phyloP scores from a whole-genome alignment of 1,140 invertebrate genomes.

The Brachionus koreanus region DNA sequence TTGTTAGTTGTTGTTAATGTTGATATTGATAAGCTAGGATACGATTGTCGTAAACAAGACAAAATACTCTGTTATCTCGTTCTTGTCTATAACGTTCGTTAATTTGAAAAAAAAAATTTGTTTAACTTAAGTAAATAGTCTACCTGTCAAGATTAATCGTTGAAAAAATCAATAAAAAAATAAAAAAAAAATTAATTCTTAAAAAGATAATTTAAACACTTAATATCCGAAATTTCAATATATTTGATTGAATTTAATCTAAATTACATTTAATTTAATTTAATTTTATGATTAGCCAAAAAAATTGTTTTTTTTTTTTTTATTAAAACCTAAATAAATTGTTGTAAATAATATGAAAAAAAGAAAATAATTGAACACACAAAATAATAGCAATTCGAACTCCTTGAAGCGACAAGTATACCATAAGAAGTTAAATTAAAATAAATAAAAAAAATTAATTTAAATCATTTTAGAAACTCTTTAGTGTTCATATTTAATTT shows the following conservation, averaged over 20 bases:
- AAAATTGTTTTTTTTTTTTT: not conserved
- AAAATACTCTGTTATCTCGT: conserved; percentile 8
- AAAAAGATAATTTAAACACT: conserved; percentile 39
- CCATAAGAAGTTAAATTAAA: conserved; percentile 38
- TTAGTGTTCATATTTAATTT: not conserved
- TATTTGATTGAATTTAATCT: conserved; percentile 1
- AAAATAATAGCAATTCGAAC: conserved; percentile 24
- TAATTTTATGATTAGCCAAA: conserved; percentile 17
- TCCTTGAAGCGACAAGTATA: conserved; percentile 39
- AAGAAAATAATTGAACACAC: not conserved
- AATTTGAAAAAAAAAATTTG: not conserved
- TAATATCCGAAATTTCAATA: conserved; percentile 28
- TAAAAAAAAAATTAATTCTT: not conserved
- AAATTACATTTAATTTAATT: conserved; percentile 39
- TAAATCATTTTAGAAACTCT: conserved; percentile 27
- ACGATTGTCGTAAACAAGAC: not conserved
- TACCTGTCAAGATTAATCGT: conserved; percentile 33
- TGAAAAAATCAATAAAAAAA: conserved; percentile 21
- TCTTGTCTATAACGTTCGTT: not conserved
- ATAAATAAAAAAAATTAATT: conserved; percentile 39
- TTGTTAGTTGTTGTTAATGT: not conserved
- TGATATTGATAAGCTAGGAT: conserved; percentile 5
- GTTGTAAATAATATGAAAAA: not conserved
- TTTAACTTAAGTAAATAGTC: conserved; percentile 7
- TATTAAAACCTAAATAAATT: not conserved